Conservation (phyloP, 2,888 invertebrate species). For the Teleiodes luculella region DNA sequence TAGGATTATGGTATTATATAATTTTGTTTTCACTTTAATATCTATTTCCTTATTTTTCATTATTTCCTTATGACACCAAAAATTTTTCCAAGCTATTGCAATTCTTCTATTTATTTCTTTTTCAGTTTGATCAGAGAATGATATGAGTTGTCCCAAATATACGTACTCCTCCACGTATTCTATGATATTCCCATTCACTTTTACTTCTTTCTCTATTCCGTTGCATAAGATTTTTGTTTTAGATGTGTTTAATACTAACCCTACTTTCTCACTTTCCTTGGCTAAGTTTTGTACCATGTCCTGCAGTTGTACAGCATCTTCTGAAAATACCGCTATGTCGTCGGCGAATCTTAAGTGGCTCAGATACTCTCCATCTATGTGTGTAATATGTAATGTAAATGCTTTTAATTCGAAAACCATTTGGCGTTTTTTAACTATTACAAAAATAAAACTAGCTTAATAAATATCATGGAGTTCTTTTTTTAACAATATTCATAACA, state of each 20-base stretch:
- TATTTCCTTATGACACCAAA: not conserved
- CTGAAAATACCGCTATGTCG: not conserved
- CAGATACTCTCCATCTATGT: not conserved
- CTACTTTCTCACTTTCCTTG: not conserved
- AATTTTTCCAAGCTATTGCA: not conserved
- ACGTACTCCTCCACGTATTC: not conserved
- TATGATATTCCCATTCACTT: not conserved
- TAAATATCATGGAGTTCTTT: too few species aligned
- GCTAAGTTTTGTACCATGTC: not conserved
- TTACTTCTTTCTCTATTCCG: not conserved
- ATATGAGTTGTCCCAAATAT: too few species aligned
- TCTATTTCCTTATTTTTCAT: too few species aligned
- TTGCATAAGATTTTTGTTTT: not conserved
- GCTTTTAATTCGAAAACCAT: too few species aligned
- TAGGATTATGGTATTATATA: not conserved
- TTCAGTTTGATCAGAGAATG: too few species aligned
- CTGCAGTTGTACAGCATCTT: not conserved
- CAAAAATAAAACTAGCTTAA: too few species aligned
- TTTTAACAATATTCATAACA: too few species aligned
- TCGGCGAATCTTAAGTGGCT: not conserved
- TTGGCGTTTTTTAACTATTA: too few species aligned
- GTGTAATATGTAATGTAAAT: too few species aligned
- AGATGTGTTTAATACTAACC: not conserved
- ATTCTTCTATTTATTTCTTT: not conserved
- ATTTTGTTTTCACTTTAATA: not conserved